Evolutionary conservation across 1,140 invertebrate species (phyloP).

Genomic region (Drosophila repletoides): DNA sequence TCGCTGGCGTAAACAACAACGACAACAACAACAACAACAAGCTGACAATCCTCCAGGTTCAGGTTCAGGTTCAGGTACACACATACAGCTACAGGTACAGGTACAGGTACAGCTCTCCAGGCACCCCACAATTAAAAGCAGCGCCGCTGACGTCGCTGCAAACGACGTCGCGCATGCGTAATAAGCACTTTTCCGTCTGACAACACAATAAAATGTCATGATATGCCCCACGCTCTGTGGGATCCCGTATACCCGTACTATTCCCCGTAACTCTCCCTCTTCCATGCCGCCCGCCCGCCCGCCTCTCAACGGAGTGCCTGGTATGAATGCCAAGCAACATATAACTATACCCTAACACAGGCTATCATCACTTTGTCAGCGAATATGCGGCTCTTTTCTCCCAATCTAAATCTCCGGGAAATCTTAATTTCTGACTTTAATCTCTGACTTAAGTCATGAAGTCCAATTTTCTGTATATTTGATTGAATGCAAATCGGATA

Average conservation of each 20-base stretch:
- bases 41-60: constrained; percentile 48
- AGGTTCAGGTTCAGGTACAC: background rate
- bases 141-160: constrained; percentile 36
- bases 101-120: constrained; percentile 38
- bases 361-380: too few species aligned
- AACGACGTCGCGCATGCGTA: constrained; percentile 78
- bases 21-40: constrained; percentile 45
- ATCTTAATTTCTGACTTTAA: too few species aligned
- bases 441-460: too few species aligned
- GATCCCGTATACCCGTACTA: constrained; percentile 30
- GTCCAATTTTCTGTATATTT: too few species aligned
- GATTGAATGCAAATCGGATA: too few species aligned
- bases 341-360: too few species aligned
- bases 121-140: constrained; percentile 77
- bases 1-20: constrained; percentile 70
- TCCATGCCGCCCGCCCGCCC: too few species aligned
- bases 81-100: background rate
- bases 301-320: constrained; percentile 13
- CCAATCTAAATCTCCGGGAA: too few species aligned
- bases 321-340: constrained; percentile 33
- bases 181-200: constrained; percentile 82
- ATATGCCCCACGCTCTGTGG: constrained; percentile 81
- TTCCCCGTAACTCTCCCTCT: too few species aligned
- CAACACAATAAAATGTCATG: constrained; percentile 83
- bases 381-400: too few species aligned